Evolutionary conservation across 2,888 invertebrate species (phyloP).

Genomic region (Polietes domitor): DNA sequence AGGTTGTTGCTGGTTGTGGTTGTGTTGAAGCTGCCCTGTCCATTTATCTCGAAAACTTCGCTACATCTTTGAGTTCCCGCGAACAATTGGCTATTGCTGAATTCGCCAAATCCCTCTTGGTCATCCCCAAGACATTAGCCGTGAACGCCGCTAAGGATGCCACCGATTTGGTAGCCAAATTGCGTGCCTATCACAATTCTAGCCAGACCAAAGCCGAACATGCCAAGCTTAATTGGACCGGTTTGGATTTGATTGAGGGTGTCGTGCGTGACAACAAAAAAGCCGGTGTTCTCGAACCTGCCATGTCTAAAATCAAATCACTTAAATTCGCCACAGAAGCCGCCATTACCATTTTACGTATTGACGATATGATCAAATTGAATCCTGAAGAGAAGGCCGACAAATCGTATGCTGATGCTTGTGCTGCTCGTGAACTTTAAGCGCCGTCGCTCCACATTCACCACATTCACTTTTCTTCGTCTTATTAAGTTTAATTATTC

Average conservation of each 20-base stretch:
- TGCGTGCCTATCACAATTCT: constrained; percentile 98
- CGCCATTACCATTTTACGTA: constrained; percentile 99
- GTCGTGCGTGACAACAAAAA: constrained; percentile 95
- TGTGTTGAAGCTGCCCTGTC: constrained; percentile 99
- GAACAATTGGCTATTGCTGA: constrained; percentile 97
- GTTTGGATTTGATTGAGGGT: constrained; percentile 94
- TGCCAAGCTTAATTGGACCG: constrained; percentile 89
- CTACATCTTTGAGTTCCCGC: constrained; percentile 97
- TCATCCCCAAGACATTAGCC: constrained; percentile 98
- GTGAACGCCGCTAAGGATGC: constrained; percentile 99
- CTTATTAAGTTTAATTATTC: constrained; percentile 57
- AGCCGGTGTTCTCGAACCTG: constrained; percentile 97
- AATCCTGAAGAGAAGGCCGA: constrained; percentile 90
- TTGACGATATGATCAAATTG: constrained; percentile 99
- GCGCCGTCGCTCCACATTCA: constrained; percentile 16
- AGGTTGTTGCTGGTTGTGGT: constrained; percentile 97
- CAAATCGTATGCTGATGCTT: constrained; percentile 88
- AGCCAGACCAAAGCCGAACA: constrained; percentile 94
- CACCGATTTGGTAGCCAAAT: constrained; percentile 98
- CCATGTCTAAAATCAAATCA: constrained; percentile 98
- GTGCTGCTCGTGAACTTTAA: constrained; percentile 88
- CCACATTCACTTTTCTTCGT: constrained; percentile 39
- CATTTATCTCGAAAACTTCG: constrained; percentile 99
- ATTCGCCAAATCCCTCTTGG: constrained; percentile 92
- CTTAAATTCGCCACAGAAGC: constrained; percentile 99